Base-by-base conservation (phyloP, 2,113 vertebrate species). In the Dromiciops gliroides region DNA sequence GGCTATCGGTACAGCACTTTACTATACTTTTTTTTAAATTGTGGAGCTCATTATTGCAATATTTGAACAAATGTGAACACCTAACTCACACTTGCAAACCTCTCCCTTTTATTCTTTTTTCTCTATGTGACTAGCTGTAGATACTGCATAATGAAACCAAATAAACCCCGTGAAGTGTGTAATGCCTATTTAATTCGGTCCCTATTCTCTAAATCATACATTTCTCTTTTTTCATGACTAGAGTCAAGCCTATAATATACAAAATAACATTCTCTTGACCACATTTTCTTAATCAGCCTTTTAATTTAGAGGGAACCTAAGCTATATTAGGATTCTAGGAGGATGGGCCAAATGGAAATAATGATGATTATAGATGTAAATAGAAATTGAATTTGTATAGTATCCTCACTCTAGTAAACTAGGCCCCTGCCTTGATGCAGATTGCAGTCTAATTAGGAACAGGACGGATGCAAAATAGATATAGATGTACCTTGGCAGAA, bases 61-160 rank as follows among this genome's bases (percentile, higher is more conserved):
- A 96, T 94, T 95, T 96, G 96, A 98, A 93, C 92, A 97, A 97
- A 98, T 97, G 96, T 97, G 96, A 97, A 97, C 95, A 96, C 93
- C 92, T 67, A 94, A 94, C 94, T 97, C 93, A 95, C 44, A 95
- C 96, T 95, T 83, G 67, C 16, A 83, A 83, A 83, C 67, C 37
- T 83, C 67, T 53, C 75, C 92, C 67, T 95, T 97, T 95, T 97
- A 95, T 96, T 97, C 48, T 48, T 89, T 92, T 97, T 91, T 96
- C 95, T 91, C 93, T 24, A 37, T 93, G 95, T 96, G 94, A 94
- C 95, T 93, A 93, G 90, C 95, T 95, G 92, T 95, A 92, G 96
- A 96, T 93, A 91, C 92, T 93, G 90, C 88, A 90, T 95, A 97
- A 96, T 97, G 94, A 96, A 97, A 96, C 96, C 96, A 97, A 95